These are phyloP conservation scores for Apotomis betuletana DNA, from an alignment of 2,888 invertebrate species.

Conservation along the genomic window DNA sequence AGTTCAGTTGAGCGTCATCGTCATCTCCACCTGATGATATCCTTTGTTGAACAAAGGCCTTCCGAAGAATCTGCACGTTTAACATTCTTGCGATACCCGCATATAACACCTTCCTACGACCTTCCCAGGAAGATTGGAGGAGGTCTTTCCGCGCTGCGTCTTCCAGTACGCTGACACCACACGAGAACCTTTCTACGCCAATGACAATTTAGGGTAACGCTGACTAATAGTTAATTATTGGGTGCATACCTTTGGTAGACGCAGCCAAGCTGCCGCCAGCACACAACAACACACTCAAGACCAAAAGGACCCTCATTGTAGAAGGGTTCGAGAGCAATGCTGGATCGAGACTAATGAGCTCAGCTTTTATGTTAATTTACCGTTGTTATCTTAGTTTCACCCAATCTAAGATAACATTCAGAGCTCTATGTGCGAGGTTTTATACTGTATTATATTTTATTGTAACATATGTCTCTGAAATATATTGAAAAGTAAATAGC, in stretches of 20 bases:
- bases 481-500: neutral
- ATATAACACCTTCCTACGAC: too few relatives aligned
- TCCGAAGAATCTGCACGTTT: too few relatives aligned
- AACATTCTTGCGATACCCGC: too few relatives aligned
- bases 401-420: neutral
- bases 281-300: constrained; percentile 18
- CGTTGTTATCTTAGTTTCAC: neutral
- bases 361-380: constrained; percentile 13
- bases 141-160: too few relatives aligned
- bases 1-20: too few relatives aligned
- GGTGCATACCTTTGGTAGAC: constrained; percentile 13
- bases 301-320: constrained; percentile 13
- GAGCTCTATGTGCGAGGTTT: neutral
- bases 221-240: neutral
- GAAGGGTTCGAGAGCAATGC: constrained; percentile 8
- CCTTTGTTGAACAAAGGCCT: too few relatives aligned
- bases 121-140: too few relatives aligned
- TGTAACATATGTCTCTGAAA: neutral
- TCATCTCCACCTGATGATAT: too few relatives aligned
- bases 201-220: too few relatives aligned
- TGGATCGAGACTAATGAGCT: neutral
- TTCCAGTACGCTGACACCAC: too few relatives aligned
- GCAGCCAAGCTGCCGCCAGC: constrained; percentile 5
- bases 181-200: too few relatives aligned
- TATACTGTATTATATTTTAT: neutral